Evolutionary conservation across 35 echinoderm and acorn worm genomes (phyloP), one percentile per base, ranked within the genome.

Genomic region (Holothuria glaberrima): DNA sequence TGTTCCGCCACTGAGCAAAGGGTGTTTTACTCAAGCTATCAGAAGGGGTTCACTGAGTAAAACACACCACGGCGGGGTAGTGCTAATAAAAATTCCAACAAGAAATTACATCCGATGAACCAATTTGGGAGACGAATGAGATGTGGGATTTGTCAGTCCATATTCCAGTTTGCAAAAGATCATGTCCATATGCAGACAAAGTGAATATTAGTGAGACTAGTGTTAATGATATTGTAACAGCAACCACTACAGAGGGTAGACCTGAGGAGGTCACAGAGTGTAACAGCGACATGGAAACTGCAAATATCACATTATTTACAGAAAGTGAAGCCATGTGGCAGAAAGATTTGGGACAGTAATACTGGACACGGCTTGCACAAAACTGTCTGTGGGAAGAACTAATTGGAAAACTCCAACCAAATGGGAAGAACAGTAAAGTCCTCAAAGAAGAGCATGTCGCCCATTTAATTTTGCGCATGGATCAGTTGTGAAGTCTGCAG

Each of bases 251-350:
- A 28, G 61, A 4, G 17, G 61, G 16, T 65, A 28, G 61, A 4
- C 61, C 61, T n/a, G 61, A 28, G 61, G 61, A 6, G 61, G 61
- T 65, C 61, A 65, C 20, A 65, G 61, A 65, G 19, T 5, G 5
- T 65, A 65, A 65, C n/a, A n/a, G n/a, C 52, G 48, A 82, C n/a
- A 82, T 82, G 61, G 61, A 65, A 65, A 65, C 61, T 52, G 79
- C 24, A 7, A 59, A 82, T 38, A 82, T 82, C n/a, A 82, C 38
- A 7, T n/a, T 82, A 12, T 82, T 7, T 24, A 82, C 41, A 45
- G 48, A 54, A 57, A 57, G 48, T 59, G 36, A 82, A 82, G 61
- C 61, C 61, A 65, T 48, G 10, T 82, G 79, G 24, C 54, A 6
- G 79, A 82, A 59, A 12, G 9, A 46, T 82, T 18, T 56, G 79